Evolutionary conservation across 2,888 invertebrate genomes (phyloP), one percentile per base, ranked within the genome.

Genomic region (Vanessa cardui): DNA sequence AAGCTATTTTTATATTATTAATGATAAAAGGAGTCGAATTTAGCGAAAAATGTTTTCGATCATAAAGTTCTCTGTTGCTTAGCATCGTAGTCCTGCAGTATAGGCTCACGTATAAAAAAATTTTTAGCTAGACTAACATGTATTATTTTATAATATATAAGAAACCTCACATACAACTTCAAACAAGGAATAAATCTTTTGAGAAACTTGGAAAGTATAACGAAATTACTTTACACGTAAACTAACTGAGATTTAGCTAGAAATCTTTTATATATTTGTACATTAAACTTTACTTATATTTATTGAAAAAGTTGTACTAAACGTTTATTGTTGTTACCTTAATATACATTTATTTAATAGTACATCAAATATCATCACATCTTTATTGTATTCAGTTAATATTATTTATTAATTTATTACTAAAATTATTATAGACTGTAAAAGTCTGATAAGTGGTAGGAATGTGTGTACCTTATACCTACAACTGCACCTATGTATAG

Each of bases 211-310:
- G 2, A 50, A 49, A 50, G 21, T 50, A 50, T 21, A 50, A 20
- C 21, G 9, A 21, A 50, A 50, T 50, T 50, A 50, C 50, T 50
- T 21, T 50, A 50, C 21, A 50, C 18, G 12, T 50, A 49, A 49
- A 18, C 21, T 21, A 50, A 9, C 50, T 50, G 50, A 15, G 50
- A 21, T 50, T 50, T 50, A 50, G 50, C 6, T 21, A 49, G 18
- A 50, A 50, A 50, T 21, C 12, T 50, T 50, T 50, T 50, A 50
- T 50, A 21, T 21, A 12, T 21, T 21, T 21, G 21, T 2, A 12
- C 9, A 50, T 2, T 50, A 21, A 3, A 15, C 50, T 21, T 21
- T 50, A 12, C 21, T 50, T 50, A 12, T 50, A 21, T 50, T 21
- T 50, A 50, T 12, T 12, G 26, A 21, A 16, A 26, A 52, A 15